Conservation (phyloP, 2,113 vertebrate species). For the Cryptomyrus ogoouensis region DNA sequence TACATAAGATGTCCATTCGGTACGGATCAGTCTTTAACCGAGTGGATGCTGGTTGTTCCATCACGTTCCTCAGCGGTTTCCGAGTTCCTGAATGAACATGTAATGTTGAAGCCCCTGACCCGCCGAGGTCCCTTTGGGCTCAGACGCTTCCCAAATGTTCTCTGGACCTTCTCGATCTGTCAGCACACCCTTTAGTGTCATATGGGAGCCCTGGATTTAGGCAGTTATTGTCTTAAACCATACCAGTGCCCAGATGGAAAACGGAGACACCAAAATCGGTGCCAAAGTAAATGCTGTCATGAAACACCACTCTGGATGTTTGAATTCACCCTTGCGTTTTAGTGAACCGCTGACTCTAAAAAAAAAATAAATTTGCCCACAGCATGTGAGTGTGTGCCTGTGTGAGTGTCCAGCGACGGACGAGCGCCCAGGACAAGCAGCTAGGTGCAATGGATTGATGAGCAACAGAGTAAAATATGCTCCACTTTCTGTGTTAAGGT, state of each 20-base stretch:
- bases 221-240: constrained; percentile 9
- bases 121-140: background rate
- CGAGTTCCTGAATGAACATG: constrained; percentile 7
- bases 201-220: constrained; percentile 7
- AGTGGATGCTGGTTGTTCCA: background rate
- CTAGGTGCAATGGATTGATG: background rate
- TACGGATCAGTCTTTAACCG: background rate
- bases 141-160: background rate
- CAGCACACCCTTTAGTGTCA: constrained; percentile 13
- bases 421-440: background rate
- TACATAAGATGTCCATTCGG: background rate
- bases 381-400: background rate
- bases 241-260: constrained; percentile 24
- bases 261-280: constrained; percentile 12
- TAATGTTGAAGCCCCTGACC: constrained; percentile 15
- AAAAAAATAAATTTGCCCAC: background rate
- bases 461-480: background rate
- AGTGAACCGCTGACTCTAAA: background rate
- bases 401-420: background rate
- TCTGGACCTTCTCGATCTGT: constrained; percentile 27
- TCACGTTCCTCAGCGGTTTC: background rate
- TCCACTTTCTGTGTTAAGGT: background rate
- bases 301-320: background rate
- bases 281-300: background rate
- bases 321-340: background rate